Percentiles rank a stretch among this genome's conserved stretches.
phyloP scores from a whole-genome alignment of 1,140 invertebrate genomes.

The Neocloeon triangulifer region DNA sequence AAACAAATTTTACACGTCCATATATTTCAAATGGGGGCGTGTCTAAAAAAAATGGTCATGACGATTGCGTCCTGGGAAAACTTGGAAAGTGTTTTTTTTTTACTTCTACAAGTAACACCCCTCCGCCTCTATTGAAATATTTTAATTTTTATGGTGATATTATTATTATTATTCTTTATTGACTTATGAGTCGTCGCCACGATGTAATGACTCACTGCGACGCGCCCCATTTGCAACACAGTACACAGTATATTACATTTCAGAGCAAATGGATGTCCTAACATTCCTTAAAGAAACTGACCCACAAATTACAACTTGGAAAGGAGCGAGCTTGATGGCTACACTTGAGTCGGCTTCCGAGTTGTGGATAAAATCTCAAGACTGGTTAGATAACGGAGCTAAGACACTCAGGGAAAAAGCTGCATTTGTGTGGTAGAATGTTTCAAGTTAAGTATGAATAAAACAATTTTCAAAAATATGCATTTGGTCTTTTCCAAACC shows the following conservation, averaged over 20 bases:
- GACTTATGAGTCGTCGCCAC: too few species aligned
- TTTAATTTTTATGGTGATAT: background rate
- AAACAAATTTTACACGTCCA: too few species aligned
- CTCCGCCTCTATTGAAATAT: background rate
- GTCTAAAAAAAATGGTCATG: too few species aligned
- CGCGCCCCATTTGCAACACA: too few species aligned
- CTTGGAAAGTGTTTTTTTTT: background rate
- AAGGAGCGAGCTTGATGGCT: conserved; percentile 80
- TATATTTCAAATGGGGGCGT: too few species aligned
- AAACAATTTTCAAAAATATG: background rate
- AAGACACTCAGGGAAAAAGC: conserved; percentile 69
- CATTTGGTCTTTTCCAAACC: too few species aligned
- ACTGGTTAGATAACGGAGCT: conserved; percentile 71
- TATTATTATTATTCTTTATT: too few species aligned
- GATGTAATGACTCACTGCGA: too few species aligned
- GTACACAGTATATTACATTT: background rate
- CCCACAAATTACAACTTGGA: conserved; percentile 72
- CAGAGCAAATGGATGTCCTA: conserved; percentile 60
- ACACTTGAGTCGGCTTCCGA: conserved; percentile 82
- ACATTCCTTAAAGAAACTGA: conserved; percentile 75
- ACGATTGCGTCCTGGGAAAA: background rate
- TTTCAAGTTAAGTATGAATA: background rate
- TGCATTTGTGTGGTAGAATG: conserved; percentile 47
- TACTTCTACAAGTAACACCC: background rate
- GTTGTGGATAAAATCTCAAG: conserved; percentile 66